Conservation (phyloP, 2,888 invertebrate genomes). For the Sphaeridia pumilis region DNA sequence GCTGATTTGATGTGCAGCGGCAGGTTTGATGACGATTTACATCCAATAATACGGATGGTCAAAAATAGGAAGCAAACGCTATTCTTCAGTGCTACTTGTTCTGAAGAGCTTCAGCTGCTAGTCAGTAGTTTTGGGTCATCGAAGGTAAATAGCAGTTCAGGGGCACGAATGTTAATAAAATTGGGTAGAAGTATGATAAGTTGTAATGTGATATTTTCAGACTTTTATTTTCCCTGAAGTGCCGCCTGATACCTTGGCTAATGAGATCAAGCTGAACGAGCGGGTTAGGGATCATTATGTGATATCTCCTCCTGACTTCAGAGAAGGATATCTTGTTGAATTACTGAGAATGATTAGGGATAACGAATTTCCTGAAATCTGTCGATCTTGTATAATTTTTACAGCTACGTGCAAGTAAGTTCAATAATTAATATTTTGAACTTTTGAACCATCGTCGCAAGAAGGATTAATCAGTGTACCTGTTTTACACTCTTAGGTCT, state of each 20-base stretch:
- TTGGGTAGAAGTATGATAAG: background rate
- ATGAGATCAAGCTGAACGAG: conserved; percentile 44
- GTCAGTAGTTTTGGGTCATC: conserved; percentile 44
- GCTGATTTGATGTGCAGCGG: conserved; percentile 79
- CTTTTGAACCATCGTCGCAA: too few relatives aligned
- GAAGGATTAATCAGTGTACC: background rate
- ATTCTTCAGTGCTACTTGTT: conserved; percentile 91
- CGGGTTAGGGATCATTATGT: conserved; percentile 84
- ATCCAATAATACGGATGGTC: conserved; percentile 63
- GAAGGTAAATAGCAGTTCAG: conserved; percentile 43
- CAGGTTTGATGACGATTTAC: conserved; percentile 61
- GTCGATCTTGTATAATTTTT: conserved; percentile 81
- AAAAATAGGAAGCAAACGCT: conserved; percentile 69
- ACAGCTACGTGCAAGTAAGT: conserved; percentile 87
- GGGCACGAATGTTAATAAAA: background rate
- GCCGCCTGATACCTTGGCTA: conserved; percentile 3
- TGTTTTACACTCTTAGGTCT: conserved; percentile 57
- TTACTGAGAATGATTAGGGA: conserved; percentile 62
- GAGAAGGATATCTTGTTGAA: conserved; percentile 84
- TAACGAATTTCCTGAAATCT: conserved; percentile 42
- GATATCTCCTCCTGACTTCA: conserved; percentile 77
- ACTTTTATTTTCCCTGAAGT: conserved; percentile 38
- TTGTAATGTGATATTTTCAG: conserved; percentile 38
- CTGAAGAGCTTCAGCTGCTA: conserved; percentile 57
- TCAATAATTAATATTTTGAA: background rate